A percentile compares a stretch with the other conserved stretches of the same genome.
Conservation (phyloP, 2,113 vertebrate genomes). For the Pterocles burchelli region DNA sequence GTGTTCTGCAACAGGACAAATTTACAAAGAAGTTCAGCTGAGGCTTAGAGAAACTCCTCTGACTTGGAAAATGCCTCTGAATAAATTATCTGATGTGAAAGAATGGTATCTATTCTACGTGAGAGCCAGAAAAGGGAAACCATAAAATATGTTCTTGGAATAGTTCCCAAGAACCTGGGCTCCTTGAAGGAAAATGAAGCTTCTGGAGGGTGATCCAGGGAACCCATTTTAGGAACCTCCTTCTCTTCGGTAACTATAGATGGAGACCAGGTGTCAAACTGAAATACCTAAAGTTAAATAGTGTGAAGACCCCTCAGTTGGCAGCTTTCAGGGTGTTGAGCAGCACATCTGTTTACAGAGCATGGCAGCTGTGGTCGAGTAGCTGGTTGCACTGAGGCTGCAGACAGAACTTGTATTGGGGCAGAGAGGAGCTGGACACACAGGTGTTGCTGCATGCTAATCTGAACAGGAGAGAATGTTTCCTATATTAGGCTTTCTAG, state of each 20-base stretch:
- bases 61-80: constrained; percentile 22
- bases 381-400: too few species aligned
- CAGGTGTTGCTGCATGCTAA: background rate
- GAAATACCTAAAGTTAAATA: background rate
- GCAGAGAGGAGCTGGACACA: background rate
- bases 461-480: background rate
- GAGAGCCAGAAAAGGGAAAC: background rate
- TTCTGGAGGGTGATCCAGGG: background rate
- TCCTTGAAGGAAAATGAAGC: background rate
- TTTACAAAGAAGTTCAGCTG: background rate
- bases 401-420: too few species aligned
- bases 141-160: background rate
- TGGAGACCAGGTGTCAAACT: background rate
- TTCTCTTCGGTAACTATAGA: background rate
- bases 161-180: background rate
- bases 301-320: background rate
- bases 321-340: background rate
- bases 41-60: background rate
- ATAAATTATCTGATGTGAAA: constrained; percentile 11
- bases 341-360: too few species aligned
- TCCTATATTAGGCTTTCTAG: background rate
- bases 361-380: background rate
- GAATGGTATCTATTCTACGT: background rate
- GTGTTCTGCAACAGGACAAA: background rate
- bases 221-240: background rate